Evolutionary conservation across 92 coral and sea anemone genomes (phyloP).

Genomic region (Parazoanthus swiftii): DNA sequence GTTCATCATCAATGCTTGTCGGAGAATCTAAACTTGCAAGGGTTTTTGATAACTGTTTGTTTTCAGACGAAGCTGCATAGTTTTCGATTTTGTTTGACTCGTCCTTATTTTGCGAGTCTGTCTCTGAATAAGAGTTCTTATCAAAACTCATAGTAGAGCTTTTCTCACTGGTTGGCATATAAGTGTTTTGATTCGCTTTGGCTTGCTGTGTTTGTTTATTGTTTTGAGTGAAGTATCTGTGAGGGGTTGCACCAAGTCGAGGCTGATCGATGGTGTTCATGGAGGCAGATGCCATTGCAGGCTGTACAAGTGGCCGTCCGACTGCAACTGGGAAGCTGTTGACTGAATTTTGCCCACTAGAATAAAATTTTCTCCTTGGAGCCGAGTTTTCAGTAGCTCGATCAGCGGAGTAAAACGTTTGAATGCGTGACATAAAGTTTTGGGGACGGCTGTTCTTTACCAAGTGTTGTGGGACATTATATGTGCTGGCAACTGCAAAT

Average conservation of each 20-base stretch:
- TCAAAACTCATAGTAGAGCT: not conserved
- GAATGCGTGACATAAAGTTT: constrained; percentile 16
- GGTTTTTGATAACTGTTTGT: constrained; percentile 1
- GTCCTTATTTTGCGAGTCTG: not conserved
- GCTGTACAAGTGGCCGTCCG: constrained; percentile 25
- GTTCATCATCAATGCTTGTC: not conserved
- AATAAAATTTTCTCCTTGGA: constrained; percentile 6
- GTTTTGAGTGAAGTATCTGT: constrained; percentile 18
- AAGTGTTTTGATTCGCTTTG: not conserved
- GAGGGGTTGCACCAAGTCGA: not conserved
- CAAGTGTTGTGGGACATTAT: not conserved
- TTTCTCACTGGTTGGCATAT: not conserved
- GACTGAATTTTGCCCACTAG: not conserved
- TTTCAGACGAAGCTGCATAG: not conserved
- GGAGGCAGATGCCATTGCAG: not conserved
- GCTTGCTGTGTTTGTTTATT: not conserved
- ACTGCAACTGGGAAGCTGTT: constrained; percentile 15
- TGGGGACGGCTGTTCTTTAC: constrained; percentile 21
- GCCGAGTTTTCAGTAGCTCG: not conserved
- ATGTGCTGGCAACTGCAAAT: constrained; percentile 21
- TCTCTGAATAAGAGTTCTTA: not conserved
- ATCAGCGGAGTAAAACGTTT: constrained; percentile 10
- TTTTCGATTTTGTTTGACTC: not conserved
- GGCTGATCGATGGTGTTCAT: constrained; percentile 21
- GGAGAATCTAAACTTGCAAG: constrained; percentile 28